Percentiles rank a stretch among this genome's conserved stretches.
Conservation (phyloP, 2,797 vertebrate genomes). For the Anableps anableps region DNA sequence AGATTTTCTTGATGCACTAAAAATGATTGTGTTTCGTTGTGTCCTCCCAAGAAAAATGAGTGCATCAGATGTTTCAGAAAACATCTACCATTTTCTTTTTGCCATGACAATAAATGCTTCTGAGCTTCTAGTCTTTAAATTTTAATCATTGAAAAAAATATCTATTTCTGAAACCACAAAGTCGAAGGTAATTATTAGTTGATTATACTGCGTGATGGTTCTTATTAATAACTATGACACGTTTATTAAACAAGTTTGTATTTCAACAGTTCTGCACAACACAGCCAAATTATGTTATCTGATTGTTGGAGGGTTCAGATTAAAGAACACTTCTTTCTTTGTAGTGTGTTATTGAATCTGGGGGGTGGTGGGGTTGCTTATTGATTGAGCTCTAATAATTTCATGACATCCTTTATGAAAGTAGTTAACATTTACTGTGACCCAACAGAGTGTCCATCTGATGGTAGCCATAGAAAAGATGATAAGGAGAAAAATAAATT, state of each 20-base stretch:
- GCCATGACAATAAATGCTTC: too few species aligned
- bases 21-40: too few species aligned
- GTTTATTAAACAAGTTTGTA: background rate
- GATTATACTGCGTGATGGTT: background rate
- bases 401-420: background rate
- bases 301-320: background rate
- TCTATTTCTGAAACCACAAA: background rate
- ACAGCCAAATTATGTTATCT: background rate
- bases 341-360: slow-evolving; percentile 2
- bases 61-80: background rate
- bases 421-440: background rate
- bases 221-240: too few species aligned
- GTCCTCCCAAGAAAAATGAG: too few species aligned
- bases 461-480: background rate
- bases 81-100: background rate
- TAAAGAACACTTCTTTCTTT: slow-evolving; percentile 1
- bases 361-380: background rate
- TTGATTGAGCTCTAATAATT: background rate
- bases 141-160: background rate
- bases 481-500: background rate
- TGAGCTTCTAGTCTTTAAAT: background rate
- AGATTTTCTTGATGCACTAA: too few species aligned
- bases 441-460: background rate
- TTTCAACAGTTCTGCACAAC: background rate
- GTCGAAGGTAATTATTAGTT: background rate